Percentiles rank a stretch among this genome's conserved stretches.
These are phyloP conservation scores for Andrena marginata DNA, from an alignment of 2,888 invertebrate genomes.

Conservation along the genomic window DNA sequence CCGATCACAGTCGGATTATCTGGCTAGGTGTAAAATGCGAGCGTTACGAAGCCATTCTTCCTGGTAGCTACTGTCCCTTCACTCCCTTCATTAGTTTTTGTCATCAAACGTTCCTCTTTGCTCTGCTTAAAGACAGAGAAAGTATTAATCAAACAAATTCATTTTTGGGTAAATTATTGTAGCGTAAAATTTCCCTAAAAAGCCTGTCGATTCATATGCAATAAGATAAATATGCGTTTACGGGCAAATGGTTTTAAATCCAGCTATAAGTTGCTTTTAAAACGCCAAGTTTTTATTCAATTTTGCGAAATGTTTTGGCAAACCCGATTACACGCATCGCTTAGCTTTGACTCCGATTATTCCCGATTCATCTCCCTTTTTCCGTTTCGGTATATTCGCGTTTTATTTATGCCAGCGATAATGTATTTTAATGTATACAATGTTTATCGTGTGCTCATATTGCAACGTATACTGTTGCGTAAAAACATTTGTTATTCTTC, in stretches of 20 bases:
- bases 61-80: no score
- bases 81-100: no score
- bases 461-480: background rate
- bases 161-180: no score
- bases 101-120: no score
- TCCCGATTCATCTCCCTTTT: constrained; percentile 15
- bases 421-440: constrained; percentile 37
- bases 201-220: no score
- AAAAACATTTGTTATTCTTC: constrained; percentile 11
- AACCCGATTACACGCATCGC: constrained; percentile 6
- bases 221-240: no score
- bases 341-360: constrained; percentile 21
- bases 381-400: background rate
- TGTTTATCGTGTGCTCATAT: background rate
- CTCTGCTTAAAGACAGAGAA: no score
- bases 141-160: no score
- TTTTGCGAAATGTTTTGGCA: background rate
- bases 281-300: constrained; percentile 11
- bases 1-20: constrained; percentile 18
- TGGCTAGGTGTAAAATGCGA: background rate
- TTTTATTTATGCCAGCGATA: constrained; percentile 25
- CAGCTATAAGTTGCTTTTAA: no score
- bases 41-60: no score
- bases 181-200: no score
- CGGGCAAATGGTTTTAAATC: no score